These are phyloP conservation scores for Hestina assimilis DNA, from an alignment of 1,140 invertebrate genomes.

Conservation along the genomic window DNA sequence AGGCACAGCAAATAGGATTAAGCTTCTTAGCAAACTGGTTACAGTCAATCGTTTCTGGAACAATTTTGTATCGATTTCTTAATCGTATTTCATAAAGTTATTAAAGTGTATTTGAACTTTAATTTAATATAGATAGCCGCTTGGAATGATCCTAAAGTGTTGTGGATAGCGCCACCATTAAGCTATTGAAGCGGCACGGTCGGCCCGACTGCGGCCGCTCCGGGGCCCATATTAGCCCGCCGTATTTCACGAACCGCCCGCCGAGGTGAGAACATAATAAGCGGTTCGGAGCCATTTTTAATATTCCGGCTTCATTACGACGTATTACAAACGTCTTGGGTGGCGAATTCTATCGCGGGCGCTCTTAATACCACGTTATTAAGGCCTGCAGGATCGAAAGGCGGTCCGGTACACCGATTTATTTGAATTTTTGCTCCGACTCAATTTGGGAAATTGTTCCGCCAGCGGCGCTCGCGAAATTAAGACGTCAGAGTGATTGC, in stretches of 20 bases:
- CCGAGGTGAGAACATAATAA: conserved; percentile 77
- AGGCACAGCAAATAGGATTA: too few species aligned
- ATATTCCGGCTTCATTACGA: conserved; percentile 77
- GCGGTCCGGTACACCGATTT: conserved; percentile 67
- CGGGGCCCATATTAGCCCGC: conserved; percentile 64
- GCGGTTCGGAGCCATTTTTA: conserved; percentile 74
- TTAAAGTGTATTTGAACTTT: background rate
- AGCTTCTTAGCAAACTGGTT: background rate
- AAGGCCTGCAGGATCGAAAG: conserved; percentile 51
- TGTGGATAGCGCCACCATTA: conserved; percentile 55
- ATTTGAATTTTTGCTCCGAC: conserved; percentile 76
- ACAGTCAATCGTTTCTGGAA: background rate
- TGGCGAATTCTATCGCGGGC: conserved; percentile 77
- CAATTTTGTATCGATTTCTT: background rate
- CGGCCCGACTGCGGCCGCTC: conserved; percentile 30
- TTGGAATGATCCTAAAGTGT: conserved; percentile 32
- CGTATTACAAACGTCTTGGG: conserved; percentile 76
- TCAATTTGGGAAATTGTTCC: conserved; percentile 76
- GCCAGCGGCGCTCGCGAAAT: conserved; percentile 73
- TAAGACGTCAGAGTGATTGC: conserved; percentile 77
- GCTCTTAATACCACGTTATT: conserved; percentile 71
- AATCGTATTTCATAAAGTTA: too few species aligned
- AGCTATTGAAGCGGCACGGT: conserved; percentile 43
- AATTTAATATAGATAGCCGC: conserved; percentile 5
- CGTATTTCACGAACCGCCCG: conserved; percentile 69